These are phyloP conservation scores for Oeneis ivallda DNA, from an alignment of 2,888 invertebrate genomes.

Conservation along the genomic window DNA sequence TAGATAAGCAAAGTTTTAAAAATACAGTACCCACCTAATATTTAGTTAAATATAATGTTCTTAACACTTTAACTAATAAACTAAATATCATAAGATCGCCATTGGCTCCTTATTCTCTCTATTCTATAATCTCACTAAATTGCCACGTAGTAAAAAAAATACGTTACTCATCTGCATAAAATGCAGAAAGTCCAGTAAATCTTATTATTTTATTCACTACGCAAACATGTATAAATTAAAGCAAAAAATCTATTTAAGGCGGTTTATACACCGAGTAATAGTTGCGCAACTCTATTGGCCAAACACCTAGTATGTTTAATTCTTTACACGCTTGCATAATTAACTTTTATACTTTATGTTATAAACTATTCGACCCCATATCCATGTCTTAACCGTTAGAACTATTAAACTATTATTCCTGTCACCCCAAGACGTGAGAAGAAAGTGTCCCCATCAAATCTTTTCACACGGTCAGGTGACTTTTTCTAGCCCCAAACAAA, in stretches of 20 bases:
- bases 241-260: not conserved
- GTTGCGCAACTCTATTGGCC: not conserved
- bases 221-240: not conserved
- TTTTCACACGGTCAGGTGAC: constrained; percentile 70
- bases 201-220: not conserved
- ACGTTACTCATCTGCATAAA: constrained; percentile 9
- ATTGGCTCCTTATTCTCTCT: too few species aligned
- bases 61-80: too few species aligned
- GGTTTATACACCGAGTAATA: not conserved
- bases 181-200: not conserved
- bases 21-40: too few species aligned
- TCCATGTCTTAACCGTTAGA: constrained; percentile 31
- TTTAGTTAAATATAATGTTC: too few species aligned
- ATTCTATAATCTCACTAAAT: not conserved
- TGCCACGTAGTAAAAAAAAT: not conserved
- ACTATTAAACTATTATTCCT: constrained; percentile 30
- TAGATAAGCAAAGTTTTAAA: too few species aligned
- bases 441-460: constrained; percentile 34
- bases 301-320: not conserved
- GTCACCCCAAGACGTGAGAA: constrained; percentile 31
- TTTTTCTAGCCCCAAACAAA: constrained; percentile 40
- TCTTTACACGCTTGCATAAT: constrained; percentile 19
- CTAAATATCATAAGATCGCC: too few species aligned
- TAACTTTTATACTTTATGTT: constrained; percentile 9
- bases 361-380: constrained; percentile 21